phyloP scores from a whole-genome alignment of 2,113 vertebrate genomes.

The Ancistrus triradiatus region DNA sequence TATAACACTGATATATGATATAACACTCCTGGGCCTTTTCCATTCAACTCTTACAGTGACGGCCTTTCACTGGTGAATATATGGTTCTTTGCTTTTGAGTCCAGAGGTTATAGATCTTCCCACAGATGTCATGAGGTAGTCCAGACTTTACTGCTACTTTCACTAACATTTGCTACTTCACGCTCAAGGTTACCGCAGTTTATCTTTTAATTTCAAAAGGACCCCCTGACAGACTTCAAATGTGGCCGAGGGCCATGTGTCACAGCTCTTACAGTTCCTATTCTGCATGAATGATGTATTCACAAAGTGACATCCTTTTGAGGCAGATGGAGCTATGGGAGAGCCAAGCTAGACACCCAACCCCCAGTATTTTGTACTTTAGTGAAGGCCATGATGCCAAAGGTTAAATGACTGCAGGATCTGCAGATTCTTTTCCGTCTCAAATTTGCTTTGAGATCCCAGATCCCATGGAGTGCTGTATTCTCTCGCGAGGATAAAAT shows the following conservation, averaged over 20 bases:
- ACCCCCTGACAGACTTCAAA: constrained; percentile 27
- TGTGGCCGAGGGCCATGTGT: constrained; percentile 48
- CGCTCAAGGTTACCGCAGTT: constrained; percentile 28
- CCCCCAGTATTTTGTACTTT: constrained; percentile 49
- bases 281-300: constrained; percentile 52
- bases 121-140: constrained; percentile 18
- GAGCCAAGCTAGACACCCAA: constrained; percentile 66
- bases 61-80: constrained; percentile 19
- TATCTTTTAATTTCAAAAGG: constrained; percentile 14
- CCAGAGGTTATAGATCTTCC: constrained; percentile 18
- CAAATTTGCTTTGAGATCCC: no score
- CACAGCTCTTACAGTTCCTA: constrained; percentile 18
- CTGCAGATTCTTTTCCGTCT: constrained; percentile 43
- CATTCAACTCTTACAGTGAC: constrained; percentile 4
- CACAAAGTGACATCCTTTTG: constrained; percentile 58
- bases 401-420: constrained; percentile 64
- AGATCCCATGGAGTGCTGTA: no score
- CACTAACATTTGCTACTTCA: constrained; percentile 10
- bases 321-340: constrained; percentile 52
- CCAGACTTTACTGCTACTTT: constrained; percentile 27
- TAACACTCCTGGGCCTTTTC: constrained; percentile 27
- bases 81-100: constrained; percentile 28
- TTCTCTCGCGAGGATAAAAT: no score
- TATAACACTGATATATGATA: constrained; percentile 33
- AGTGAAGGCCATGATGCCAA: constrained; percentile 49